Base-by-base conservation (phyloP, 2,888 invertebrate genomes). In the Melipona bicolor region DNA sequence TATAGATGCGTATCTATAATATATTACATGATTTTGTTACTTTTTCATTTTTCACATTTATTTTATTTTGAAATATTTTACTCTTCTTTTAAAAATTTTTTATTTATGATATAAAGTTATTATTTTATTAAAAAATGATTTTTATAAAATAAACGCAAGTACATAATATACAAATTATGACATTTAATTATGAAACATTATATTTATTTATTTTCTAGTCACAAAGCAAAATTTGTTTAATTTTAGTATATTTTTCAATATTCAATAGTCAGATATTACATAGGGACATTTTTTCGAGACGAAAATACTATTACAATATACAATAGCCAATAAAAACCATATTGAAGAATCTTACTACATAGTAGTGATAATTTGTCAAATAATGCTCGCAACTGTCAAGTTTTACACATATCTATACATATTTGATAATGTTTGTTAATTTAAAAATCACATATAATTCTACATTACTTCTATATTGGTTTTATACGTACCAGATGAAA, bases 301-400 rank as follows among this genome's bases (percentile, higher is more conserved):
- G 19, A 49, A 81, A 75, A 5, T 5, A 9, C 32, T 54, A 24
- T 59, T 73, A 52, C 6, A 64, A 24, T 77, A 17, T 32, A n/a
- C 5, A 17, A n/a, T 19, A 49, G n/a, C 77, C 65, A 77, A 83
- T 77, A 74, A 77, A 73, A 83, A 72, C 64, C 36, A 17, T 71
- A 67, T 36, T 13, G n/a, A 27, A 4, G 13, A n/a, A 27, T n/a
- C n/a, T 64, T 73, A 36, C 50, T 83, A 50, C 19, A 70, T 74
- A 49, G 73, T 21, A 54, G 52, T 59, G 67, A 54, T 32, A 69
- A 61, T 15, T 70, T 85, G 84, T 79, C 84, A 84, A 73, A 83
- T 54, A 27, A 61, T 56, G 62, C 59, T 68, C 27, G 50, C 27
- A 75, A 43, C 62, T 71, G 61, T 82, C 83, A 77, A 82, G 65